A percentile compares a stretch with the other conserved stretches of the same genome.
Evolutionary conservation across 1,140 invertebrate species (phyloP).

Genomic region (Camponotus floridanus): DNA sequence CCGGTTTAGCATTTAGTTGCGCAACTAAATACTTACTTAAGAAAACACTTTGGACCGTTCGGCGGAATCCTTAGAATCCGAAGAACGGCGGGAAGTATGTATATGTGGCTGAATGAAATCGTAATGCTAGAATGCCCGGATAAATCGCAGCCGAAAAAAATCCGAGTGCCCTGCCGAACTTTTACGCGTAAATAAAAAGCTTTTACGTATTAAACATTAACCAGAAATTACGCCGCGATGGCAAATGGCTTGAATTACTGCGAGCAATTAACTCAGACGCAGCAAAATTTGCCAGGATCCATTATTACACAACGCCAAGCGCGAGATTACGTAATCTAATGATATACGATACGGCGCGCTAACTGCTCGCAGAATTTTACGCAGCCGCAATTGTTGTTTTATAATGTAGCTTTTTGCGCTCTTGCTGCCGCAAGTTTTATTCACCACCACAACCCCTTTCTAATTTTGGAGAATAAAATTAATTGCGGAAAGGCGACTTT

Average conservation of each 20-base stretch:
- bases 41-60: constrained; percentile 56
- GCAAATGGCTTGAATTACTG: constrained; percentile 62
- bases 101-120: constrained; percentile 50
- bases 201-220: constrained; percentile 53
- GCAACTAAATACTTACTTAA: constrained; percentile 69
- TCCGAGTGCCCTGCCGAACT: not conserved
- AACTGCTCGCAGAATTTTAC: constrained; percentile 57
- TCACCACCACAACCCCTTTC: constrained; percentile 34
- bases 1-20: constrained; percentile 67
- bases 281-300: constrained; percentile 62
- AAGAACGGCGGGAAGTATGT: constrained; percentile 3
- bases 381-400: constrained; percentile 49
- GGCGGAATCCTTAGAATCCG: not conserved
- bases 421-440: constrained; percentile 21
- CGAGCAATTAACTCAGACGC: constrained; percentile 63
- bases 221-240: constrained; percentile 43
- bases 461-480: constrained; percentile 50
- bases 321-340: constrained; percentile 64
- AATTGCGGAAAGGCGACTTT: constrained; percentile 29
- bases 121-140: not conserved
- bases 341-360: constrained; percentile 62
- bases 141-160: constrained; percentile 42
- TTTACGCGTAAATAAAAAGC: constrained; percentile 2
- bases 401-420: constrained; percentile 13
- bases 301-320: constrained; percentile 65